Percentiles rank a stretch among this genome's conserved stretches.
These are phyloP conservation scores for Remorina albescens DNA, from an alignment of 2,797 vertebrate species.

Conservation along the genomic window DNA sequence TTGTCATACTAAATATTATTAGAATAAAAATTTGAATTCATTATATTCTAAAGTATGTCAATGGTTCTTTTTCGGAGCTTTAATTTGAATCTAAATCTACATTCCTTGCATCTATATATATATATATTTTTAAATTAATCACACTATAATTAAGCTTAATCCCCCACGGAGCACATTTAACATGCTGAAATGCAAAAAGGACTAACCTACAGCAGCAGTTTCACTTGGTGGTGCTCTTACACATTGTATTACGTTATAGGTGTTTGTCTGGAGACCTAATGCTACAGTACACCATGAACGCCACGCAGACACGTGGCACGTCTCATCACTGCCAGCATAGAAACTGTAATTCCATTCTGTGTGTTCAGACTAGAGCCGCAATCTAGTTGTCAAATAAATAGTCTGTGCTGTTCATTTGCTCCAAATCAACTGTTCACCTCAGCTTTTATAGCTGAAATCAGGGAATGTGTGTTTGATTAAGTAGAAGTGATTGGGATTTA, in stretches of 20 bases:
- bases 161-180: neutral
- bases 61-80: conserved; percentile 2
- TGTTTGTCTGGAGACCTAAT: conserved; percentile 1
- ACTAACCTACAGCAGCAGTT: neutral
- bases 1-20: neutral
- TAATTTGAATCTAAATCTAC: conserved; percentile 14
- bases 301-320: neutral
- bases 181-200: neutral
- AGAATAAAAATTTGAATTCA: neutral
- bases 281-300: neutral
- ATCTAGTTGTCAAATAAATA: neutral
- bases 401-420: neutral
- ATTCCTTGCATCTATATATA: neutral
- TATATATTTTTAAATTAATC: conserved; percentile 15
- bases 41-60: neutral
- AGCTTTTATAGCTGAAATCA: conserved; percentile 2
- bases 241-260: neutral
- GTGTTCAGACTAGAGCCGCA: neutral
- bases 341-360: neutral
- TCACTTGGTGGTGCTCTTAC: neutral
- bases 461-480: neutral
- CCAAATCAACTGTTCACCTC: neutral
- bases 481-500: neutral
- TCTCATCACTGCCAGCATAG: neutral
- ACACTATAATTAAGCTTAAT: conserved; percentile 17